A percentile compares a stretch with the other conserved stretches of the same genome.
Conservation (phyloP, 2,113 vertebrate genomes). For the Tenrec ecaudatus region DNA sequence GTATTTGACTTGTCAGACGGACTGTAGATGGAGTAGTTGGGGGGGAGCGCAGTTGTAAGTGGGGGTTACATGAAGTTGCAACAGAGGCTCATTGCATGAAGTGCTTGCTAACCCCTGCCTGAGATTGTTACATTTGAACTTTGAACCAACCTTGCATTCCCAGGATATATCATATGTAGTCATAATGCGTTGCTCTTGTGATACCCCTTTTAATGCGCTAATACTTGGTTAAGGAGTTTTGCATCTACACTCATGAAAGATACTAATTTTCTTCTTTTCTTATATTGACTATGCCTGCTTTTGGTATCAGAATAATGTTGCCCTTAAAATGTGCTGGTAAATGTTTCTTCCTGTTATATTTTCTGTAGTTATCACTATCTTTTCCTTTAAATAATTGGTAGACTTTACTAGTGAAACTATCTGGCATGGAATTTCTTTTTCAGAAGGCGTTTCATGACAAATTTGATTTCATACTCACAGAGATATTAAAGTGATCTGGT, state of each 20-base stretch:
- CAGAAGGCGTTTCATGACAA: background rate
- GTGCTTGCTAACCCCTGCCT: background rate
- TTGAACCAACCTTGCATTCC: background rate
- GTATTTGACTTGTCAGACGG: no score
- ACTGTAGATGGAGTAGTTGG: no score
- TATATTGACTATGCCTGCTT: background rate
- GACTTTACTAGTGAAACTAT: conserved; percentile 26
- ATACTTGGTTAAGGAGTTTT: background rate
- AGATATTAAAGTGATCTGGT: background rate
- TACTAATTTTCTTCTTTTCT: background rate
- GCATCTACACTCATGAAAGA: background rate
- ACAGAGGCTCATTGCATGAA: background rate
- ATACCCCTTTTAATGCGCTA: background rate
- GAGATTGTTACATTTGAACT: background rate
- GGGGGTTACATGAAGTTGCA: background rate
- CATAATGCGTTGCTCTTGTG: background rate
- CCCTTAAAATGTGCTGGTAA: no score
- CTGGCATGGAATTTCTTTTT: conserved; percentile 30
- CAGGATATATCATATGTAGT: background rate
- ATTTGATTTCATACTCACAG: background rate
- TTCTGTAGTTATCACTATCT: background rate
- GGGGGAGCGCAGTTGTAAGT: no score
- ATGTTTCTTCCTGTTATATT: no score
- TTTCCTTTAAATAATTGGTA: background rate
- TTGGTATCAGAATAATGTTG: no score